Base-by-base conservation (phyloP, 2,888 invertebrate genomes). In the Ophioninae sp. region DNA sequence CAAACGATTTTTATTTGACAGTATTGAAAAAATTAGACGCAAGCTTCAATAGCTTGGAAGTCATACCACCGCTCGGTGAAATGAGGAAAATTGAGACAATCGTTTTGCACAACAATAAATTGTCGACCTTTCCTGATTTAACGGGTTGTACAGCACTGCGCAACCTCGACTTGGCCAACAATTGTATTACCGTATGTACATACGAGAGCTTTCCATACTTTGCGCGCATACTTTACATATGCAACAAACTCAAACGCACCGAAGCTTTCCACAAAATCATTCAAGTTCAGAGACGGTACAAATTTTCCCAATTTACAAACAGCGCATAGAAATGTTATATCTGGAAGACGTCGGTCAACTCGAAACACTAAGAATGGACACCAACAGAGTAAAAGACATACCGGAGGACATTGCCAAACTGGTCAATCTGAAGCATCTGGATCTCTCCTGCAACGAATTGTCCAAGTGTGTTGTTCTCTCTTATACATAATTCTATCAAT, bases 101-200 rank as follows among this genome's bases (percentile, higher is more conserved):
- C 37, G 96, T 97, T 90, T 95, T 97, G 6, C 96, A 97, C 89
- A 96, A 97, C 90, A 98, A 98, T 93, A 95, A 97, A 89, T 95
- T 98, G 87, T 93, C 94, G 86, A 93, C 93, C 84, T 93, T 98
- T 83, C 98, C 98, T 0, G 95, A 96, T 89, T 95, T 97, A 85
- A 95, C 95, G 87, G 96, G 96, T 72, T 98, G 97, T 91, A 94
- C 94, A 71, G 94, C 95, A 69, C 93, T 98, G 17, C 96, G 96
- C 93, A 97, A 98, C 93, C 93, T 98, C 77, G 96, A 97, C 93
- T 94, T 97, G 88, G 96, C 97, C 75, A 97, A 97, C 92, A 98
- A 98, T 94, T 95, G 93, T 87, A 96, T 98, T 81, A 94, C 95
- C 94, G 96, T 96, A 93, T 85, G 90, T 91, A 89, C 69, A 74